These are phyloP conservation scores for Rhinogobio ventralis DNA, from an alignment of 2,797 vertebrate genomes.

Conservation along the genomic window DNA sequence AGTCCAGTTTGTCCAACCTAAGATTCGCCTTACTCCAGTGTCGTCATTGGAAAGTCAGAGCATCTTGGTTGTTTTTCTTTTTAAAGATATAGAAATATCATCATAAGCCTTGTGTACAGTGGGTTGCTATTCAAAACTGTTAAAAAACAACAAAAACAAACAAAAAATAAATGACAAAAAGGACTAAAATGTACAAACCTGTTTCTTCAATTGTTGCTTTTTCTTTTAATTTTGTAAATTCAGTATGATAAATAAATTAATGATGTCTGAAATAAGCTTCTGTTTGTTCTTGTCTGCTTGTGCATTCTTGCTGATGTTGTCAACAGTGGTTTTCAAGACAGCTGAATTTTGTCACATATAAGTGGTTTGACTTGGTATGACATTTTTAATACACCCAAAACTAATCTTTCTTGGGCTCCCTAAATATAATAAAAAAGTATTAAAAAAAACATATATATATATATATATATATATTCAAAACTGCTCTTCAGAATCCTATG, in stretches of 20 bases:
- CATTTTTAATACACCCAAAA: neutral
- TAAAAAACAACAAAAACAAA: conserved; percentile 41
- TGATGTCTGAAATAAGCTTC: conserved; percentile 54
- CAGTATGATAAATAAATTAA: conserved; percentile 85
- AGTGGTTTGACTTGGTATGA: neutral
- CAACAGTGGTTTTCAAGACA: conserved; percentile 6
- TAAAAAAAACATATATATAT: too few relatives aligned
- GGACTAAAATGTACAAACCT: conserved; percentile 80
- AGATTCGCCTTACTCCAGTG: conserved; percentile 59
- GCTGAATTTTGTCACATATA: conserved; percentile 7
- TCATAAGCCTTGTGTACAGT: conserved; percentile 76
- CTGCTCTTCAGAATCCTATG: too few relatives aligned
- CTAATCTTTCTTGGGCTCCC: neutral
- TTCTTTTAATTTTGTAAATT: conserved; percentile 84
- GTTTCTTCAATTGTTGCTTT: conserved; percentile 86
- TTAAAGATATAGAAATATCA: conserved; percentile 63
- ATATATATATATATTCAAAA: too few relatives aligned
- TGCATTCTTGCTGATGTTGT: conserved; percentile 1
- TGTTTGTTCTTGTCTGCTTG: neutral
- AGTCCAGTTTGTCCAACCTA: conserved; percentile 55
- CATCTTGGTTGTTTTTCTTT: conserved; percentile 66
- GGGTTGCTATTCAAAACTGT: conserved; percentile 69
- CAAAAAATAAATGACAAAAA: conserved; percentile 50
- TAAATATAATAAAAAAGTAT: too few relatives aligned
- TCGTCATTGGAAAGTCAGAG: conserved; percentile 64